These are phyloP conservation scores for Amblyopsis rosae DNA, from an alignment of 2,113 vertebrate genomes.

Conservation along the genomic window DNA sequence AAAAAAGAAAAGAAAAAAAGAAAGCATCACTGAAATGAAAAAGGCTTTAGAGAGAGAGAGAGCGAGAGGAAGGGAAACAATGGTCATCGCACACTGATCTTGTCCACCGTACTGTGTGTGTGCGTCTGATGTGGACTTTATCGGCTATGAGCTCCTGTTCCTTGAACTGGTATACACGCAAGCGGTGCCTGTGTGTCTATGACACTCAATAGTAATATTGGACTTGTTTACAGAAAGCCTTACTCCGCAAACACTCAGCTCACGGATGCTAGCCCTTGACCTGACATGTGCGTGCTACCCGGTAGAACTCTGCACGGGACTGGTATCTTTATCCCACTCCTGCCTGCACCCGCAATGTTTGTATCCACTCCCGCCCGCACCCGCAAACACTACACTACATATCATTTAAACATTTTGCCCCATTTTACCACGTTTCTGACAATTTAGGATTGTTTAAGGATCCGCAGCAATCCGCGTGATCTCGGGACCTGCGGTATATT, in stretches of 20 bases:
- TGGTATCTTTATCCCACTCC: too few species aligned
- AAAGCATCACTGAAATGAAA: background rate
- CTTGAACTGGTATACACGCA: constrained; percentile 22
- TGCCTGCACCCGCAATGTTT: too few species aligned
- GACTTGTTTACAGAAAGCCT: constrained; percentile 55
- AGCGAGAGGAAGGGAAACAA: background rate
- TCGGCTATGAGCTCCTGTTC: constrained; percentile 25
- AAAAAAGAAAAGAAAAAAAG: constrained; percentile 1
- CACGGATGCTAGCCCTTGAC: constrained; percentile 32
- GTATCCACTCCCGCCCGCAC: too few species aligned
- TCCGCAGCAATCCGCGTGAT: too few species aligned
- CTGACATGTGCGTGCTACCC: too few species aligned
- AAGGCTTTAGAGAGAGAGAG: background rate
- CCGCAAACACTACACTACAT: too few species aligned
- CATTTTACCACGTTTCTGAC: too few species aligned
- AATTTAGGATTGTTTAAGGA: too few species aligned
- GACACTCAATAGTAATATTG: constrained; percentile 37
- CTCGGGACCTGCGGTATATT: too few species aligned
- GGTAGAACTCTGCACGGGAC: constrained; percentile 3
- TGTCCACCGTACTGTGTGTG: constrained; percentile 16
- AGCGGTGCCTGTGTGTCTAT: constrained; percentile 16
- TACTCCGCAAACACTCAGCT: constrained; percentile 47
- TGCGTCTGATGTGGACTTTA: constrained; percentile 24
- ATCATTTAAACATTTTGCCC: too few species aligned
- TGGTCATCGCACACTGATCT: background rate